Percentiles rank a stretch among this genome's conserved stretches.
These are phyloP conservation scores for Holacanthella duospinosa DNA, from an alignment of 2,888 invertebrate genomes.

Conservation along the genomic window DNA sequence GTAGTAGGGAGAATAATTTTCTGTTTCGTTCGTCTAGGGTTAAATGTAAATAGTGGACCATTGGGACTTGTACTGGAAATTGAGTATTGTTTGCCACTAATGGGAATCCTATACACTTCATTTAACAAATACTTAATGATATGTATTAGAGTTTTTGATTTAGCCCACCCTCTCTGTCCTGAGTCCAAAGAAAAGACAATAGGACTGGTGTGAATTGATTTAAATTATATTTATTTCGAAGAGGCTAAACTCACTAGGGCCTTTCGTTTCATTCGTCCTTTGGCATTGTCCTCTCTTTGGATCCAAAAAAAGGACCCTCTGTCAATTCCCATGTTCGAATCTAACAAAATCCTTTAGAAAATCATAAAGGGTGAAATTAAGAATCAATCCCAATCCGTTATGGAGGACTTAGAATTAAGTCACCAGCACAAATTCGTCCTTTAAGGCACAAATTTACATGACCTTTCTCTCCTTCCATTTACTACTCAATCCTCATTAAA, in stretches of 20 bases:
- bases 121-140: conserved; percentile 3
- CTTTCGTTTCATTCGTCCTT: too few relatives aligned
- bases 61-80: neutral
- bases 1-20: neutral
- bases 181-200: neutral
- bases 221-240: too few relatives aligned
- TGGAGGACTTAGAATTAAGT: neutral
- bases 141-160: neutral
- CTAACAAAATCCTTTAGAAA: neutral
- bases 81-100: neutral
- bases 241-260: too few relatives aligned
- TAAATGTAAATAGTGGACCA: neutral
- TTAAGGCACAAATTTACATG: too few relatives aligned
- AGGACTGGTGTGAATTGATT: too few relatives aligned
- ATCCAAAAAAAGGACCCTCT: neutral
- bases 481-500: too few relatives aligned
- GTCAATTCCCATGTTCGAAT: neutral
- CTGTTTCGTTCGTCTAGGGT: neutral
- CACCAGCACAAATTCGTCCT: neutral
- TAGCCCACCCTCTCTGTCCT: neutral
- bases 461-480: too few relatives aligned
- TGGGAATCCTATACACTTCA: conserved; percentile 2
- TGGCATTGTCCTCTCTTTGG: too few relatives aligned
- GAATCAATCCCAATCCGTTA: neutral
- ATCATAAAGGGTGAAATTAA: neutral